Base-by-base conservation (phyloP, 2,888 invertebrate genomes). In the Zaprionus lineosus region DNA sequence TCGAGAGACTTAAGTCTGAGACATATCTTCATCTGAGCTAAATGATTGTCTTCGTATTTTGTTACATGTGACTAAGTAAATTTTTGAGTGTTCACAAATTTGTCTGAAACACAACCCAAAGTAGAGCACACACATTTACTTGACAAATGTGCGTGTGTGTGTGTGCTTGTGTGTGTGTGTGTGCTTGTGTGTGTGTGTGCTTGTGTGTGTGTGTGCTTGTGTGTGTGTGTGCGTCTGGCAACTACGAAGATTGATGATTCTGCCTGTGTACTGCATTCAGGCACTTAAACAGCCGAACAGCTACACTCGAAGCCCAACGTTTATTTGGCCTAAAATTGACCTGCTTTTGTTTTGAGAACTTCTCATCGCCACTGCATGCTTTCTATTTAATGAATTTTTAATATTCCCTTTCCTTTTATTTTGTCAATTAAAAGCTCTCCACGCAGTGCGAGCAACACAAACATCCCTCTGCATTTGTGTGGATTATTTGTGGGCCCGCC, bases 381-480 rank as follows among this genome's bases (percentile, higher is more conserved):
- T 78, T 82, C 61, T 70, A 60, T 84, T 77, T 77, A 84, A 82
- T 78, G 75, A 78, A 78, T 74, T 78, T 84, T 71, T 78, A 67
- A 84, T 84, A 68, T 61, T 67, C n/a, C 62, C 57, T 51, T 65
- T 24, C 48, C 56, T 64, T 61, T 55, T 63, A 39, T 56, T 62
- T 46, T 60, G 50, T 48, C 84, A 84, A 66, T 77, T 81, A 68
- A 50, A 41, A 43, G 57, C 12, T 46, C 63, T 57, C 33, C 29
- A 19, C 56, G 37, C 24, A 60, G n/a, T n/a, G n/a, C n/a, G n/a
- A n/a, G n/a, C 33, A 62, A 50, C 36, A 73, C 55, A 58, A 71
- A 58, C 58, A 53, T 36, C 47, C 53, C 28, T 19, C 34, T 12
- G 37, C 58, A 39, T 36, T n/a, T n/a, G n/a, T n/a, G n/a, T 24